Evolutionary conservation across 2,113 vertebrate genomes (phyloP).

Genomic region (Lipophrys pholis): DNA sequence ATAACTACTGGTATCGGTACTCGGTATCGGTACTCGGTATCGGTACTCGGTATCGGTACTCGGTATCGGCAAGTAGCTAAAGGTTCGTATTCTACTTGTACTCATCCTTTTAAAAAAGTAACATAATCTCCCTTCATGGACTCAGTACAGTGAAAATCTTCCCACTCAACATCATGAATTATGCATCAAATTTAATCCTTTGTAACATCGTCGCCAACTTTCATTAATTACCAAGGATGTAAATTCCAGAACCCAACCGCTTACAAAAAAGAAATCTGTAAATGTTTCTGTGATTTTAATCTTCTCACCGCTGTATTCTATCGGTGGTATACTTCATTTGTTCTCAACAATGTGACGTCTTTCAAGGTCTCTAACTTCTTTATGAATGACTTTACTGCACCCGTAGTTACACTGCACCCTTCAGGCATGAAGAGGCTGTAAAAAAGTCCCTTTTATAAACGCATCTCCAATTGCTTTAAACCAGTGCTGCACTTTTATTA

Average conservation of each 20-base stretch:
- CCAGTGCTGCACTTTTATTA: constrained; percentile 4
- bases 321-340: constrained; percentile 1
- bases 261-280: neutral
- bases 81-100: no score
- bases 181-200: neutral
- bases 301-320: neutral
- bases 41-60: no score
- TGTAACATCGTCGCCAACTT: neutral
- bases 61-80: no score
- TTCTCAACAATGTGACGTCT: neutral
- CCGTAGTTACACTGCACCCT: neutral
- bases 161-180: no score
- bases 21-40: no score
- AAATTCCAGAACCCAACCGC: neutral
- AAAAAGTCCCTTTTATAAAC: neutral
- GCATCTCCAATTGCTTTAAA: neutral
- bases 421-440: neutral
- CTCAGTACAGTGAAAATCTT: no score
- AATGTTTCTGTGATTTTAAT: neutral
- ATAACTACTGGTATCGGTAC: no score
- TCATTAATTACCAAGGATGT: neutral
- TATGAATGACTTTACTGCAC: constrained; percentile 3
- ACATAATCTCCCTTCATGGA: no score
- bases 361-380: neutral
- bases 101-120: no score